Base-by-base conservation (phyloP, 2,888 invertebrate species). In the Ichneumoninae sp. region DNA sequence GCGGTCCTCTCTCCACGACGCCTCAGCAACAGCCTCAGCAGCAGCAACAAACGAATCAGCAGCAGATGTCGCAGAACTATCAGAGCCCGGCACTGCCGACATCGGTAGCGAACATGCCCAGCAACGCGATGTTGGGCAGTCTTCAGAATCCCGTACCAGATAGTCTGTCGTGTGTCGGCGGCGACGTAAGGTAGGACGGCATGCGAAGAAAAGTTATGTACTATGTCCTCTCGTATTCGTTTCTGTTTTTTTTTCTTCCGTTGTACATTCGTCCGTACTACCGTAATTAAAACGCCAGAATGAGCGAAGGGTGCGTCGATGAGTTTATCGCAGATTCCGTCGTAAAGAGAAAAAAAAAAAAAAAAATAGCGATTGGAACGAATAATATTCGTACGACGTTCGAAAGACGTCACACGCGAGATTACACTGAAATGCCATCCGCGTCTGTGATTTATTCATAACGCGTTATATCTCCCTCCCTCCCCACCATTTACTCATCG, bases 161-260 rank as follows among this genome's bases (percentile, higher is more conserved):
- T 91, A 94, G 94, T 78, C 91, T 95, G 74, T 94, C 95, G 82
- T 95, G 95, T 86, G 95, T 95, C 85, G 95, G 95, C 85, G 95
- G 95, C 65, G 96, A 96, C 91, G 95, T 95, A 86, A 94, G 95
- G 91, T 95, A 94, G 91, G 94, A 89, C 86, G 89, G 91, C 90
- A 92, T 90, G 90, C 85, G 86, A 83, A 79, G 77, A 73, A 65
- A 73, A 52, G 47, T 78, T 54, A 79, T 77, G 68, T 69, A 82
- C 79, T 60, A 69, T 78, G 73, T 83, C 78, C 68, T 68, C 57
- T 76, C 74, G 57, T 68, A 57, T 68, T 69, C 74, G 66, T 76
- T 33, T n/a, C 33, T 50, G 40, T 69, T 57, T 77, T 78, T 78
- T 36, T 68, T 33, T 36, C 47, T 84, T 47, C 19, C 22, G 26